phyloP scores from a whole-genome alignment of 35 echinoderm and acorn worm species.

The Heliocidaris erythrogramma region DNA sequence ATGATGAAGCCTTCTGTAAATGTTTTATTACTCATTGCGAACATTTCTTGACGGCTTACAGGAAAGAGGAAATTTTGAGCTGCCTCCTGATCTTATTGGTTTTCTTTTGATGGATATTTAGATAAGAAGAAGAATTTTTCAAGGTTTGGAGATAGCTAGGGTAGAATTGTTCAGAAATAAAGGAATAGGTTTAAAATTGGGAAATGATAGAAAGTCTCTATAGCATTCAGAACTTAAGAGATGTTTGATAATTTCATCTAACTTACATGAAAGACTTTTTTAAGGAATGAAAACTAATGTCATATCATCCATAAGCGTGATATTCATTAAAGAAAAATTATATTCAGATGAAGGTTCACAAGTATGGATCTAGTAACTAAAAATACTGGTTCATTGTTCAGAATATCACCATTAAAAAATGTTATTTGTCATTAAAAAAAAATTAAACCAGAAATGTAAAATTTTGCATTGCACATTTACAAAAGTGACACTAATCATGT shows the following conservation, averaged over 20 bases:
- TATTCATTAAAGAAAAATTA: no score
- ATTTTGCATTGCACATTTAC: no score
- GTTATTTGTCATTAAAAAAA: no score
- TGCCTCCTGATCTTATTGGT: conserved; percentile 15
- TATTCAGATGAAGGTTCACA: no score
- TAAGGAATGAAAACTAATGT: background rate
- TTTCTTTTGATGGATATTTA: background rate
- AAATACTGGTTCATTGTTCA: no score
- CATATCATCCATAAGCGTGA: no score
- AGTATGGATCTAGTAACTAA: no score
- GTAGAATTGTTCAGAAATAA: background rate
- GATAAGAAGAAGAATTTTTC: background rate
- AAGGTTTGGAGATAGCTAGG: background rate
- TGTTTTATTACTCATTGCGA: background rate
- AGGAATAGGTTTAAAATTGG: background rate
- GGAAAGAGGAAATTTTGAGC: background rate
- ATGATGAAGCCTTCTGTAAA: background rate
- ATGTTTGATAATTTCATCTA: background rate
- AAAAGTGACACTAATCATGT: no score
- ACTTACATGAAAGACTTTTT: background rate
- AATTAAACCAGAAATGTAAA: no score
- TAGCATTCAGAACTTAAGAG: background rate
- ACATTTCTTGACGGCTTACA: background rate
- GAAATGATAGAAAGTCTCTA: background rate
- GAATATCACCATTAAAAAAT: no score